phyloP scores from a whole-genome alignment of 2,888 invertebrate species.

The Athripsodes cinereus region DNA sequence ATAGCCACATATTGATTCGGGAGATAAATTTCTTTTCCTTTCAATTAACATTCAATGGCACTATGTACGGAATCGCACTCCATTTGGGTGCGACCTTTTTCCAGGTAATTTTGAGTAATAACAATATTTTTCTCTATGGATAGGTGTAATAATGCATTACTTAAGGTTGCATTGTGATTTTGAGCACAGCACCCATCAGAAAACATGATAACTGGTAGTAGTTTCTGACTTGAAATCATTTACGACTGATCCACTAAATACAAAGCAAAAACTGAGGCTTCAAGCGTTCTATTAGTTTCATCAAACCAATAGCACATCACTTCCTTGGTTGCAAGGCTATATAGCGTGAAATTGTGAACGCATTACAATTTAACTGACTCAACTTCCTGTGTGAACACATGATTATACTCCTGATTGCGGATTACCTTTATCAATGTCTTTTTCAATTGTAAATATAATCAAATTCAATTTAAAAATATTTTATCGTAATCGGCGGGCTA shows the following conservation, averaged over 20 bases:
- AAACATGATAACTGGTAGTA: background rate
- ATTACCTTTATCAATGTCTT: background rate
- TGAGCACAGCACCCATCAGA: background rate
- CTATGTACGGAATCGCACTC: background rate
- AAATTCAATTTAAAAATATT: background rate
- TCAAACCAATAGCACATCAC: background rate
- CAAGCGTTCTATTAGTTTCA: background rate
- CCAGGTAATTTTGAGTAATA: too few relatives aligned
- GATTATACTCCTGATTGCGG: background rate
- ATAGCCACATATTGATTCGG: background rate
- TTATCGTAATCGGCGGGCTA: background rate
- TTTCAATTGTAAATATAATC: background rate
- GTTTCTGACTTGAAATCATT: background rate
- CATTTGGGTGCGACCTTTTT: too few relatives aligned
- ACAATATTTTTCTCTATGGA: background rate
- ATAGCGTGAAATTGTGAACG: background rate
- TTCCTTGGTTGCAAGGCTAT: background rate
- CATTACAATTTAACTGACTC: background rate
- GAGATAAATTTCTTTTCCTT: background rate
- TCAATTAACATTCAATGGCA: background rate
- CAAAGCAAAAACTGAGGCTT: background rate
- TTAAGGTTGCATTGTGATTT: background rate
- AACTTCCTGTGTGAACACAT: background rate
- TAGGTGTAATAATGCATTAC: background rate
- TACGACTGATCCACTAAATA: background rate